These are phyloP conservation scores for Cyprinodon diabolis DNA, from an alignment of 2,797 vertebrate species.

Conservation along the genomic window DNA sequence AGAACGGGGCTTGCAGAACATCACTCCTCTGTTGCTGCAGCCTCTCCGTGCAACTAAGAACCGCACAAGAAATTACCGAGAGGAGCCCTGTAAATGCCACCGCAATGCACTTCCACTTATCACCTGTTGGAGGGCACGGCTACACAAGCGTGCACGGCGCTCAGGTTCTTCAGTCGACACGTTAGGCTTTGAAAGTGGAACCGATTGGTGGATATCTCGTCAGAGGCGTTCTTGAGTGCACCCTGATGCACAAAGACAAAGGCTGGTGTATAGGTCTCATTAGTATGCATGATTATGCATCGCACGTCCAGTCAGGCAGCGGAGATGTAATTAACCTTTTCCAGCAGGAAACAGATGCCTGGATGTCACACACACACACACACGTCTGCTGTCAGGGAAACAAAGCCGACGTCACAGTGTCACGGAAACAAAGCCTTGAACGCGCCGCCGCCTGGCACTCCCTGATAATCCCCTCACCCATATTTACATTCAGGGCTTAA, in stretches of 20 bases:
- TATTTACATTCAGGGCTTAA: slow-evolving; percentile 76
- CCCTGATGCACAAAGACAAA: slow-evolving; percentile 47
- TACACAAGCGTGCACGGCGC: background rate
- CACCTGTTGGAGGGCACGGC: slow-evolving; percentile 60
- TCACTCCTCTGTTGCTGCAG: slow-evolving; percentile 37
- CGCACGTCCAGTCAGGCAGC: slow-evolving; percentile 76
- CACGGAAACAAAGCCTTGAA: slow-evolving; percentile 77
- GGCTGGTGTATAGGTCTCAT: slow-evolving; percentile 65
- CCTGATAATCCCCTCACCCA: slow-evolving; percentile 76
- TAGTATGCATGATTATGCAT: slow-evolving; percentile 80
- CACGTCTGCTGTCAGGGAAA: slow-evolving; percentile 76
- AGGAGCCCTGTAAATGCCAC: slow-evolving; percentile 59
- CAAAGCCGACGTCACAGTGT: slow-evolving; percentile 78
- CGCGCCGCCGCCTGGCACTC: slow-evolving; percentile 71
- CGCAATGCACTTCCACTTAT: slow-evolving; percentile 52
- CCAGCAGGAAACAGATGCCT: slow-evolving; percentile 82
- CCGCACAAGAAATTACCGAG: slow-evolving; percentile 67
- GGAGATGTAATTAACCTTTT: slow-evolving; percentile 85
- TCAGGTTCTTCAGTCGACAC: slow-evolving; percentile 40
- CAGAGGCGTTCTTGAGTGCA: slow-evolving; percentile 43
- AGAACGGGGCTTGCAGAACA: slow-evolving; percentile 45
- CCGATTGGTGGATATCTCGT: slow-evolving; percentile 66
- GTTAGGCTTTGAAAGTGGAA: slow-evolving; percentile 59
- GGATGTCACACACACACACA: slow-evolving; percentile 62
- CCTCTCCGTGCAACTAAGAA: slow-evolving; percentile 53